phyloP scores from a whole-genome alignment of 1,140 invertebrate genomes.

The Drosophila ambigua region DNA sequence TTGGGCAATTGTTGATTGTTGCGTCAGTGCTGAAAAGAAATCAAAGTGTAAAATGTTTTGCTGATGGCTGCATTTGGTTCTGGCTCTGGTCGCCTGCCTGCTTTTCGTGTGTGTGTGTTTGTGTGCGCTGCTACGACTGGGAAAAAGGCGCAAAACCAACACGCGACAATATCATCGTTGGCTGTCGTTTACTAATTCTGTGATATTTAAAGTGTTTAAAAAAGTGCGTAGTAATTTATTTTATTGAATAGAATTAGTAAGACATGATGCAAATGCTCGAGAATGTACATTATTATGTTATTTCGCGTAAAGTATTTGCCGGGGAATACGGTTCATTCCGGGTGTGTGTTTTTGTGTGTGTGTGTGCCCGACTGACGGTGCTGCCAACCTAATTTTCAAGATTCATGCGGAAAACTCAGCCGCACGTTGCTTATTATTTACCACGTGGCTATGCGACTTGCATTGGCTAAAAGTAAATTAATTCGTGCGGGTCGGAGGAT shows the following conservation, averaged over 20 bases:
- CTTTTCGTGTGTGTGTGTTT: constrained; percentile 13
- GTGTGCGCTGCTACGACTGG: constrained; percentile 15
- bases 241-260: background rate
- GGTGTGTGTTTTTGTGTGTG: constrained; percentile 31
- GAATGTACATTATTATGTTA: background rate
- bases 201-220: constrained; percentile 33
- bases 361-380: constrained; percentile 1
- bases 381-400: constrained; percentile 10
- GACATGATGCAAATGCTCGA: background rate
- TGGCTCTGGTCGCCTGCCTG: constrained; percentile 17
- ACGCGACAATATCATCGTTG: constrained; percentile 5
- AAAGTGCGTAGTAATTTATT: constrained; percentile 40
- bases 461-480: background rate
- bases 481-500: no score
- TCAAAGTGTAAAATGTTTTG: constrained; percentile 49
- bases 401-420: background rate
- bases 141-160: constrained; percentile 26
- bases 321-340: background rate
- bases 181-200: constrained; percentile 26
- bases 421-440: no score
- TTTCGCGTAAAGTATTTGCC: background rate
- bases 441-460: no score
- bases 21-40: constrained; percentile 10
- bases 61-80: constrained; percentile 25
- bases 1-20: constrained; percentile 1